These are phyloP conservation scores for Cossypha niveicapilla DNA, from an alignment of 2,797 vertebrate genomes.

Conservation along the genomic window DNA sequence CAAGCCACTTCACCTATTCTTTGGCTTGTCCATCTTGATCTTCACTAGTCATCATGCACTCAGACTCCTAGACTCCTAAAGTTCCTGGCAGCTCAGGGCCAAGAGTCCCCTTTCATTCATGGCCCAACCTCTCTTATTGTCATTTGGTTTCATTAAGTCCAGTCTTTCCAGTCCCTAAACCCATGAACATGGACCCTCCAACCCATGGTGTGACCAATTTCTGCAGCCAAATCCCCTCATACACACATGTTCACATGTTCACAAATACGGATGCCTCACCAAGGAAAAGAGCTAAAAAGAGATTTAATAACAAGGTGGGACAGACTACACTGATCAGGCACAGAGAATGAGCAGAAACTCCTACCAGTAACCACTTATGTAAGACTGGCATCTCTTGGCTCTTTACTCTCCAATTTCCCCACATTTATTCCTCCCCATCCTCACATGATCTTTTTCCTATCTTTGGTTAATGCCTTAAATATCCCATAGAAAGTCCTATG, in stretches of 20 bases:
- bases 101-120: fast-evolving
- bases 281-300: neutral
- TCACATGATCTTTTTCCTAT: neutral
- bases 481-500: neutral
- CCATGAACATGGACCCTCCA: fast-evolving
- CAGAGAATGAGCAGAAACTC: neutral
- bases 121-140: neutral
- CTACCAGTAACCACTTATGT: neutral
- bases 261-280: fast-evolving
- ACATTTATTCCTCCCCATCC: neutral
- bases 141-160: neutral
- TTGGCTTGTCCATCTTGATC: neutral
- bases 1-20: neutral
- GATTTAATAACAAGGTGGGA: neutral
- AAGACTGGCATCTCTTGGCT: neutral
- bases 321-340: neutral
- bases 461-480: neutral
- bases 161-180: neutral
- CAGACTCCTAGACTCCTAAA: fast-evolving
- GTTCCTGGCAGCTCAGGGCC: neutral
- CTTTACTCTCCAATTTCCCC: neutral
- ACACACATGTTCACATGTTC: fast-evolving
- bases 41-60: neutral
- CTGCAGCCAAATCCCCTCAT: neutral
- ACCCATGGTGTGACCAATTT: neutral